phyloP scores from a whole-genome alignment of 2,888 invertebrate species.

The Aspidapion aeneum region DNA sequence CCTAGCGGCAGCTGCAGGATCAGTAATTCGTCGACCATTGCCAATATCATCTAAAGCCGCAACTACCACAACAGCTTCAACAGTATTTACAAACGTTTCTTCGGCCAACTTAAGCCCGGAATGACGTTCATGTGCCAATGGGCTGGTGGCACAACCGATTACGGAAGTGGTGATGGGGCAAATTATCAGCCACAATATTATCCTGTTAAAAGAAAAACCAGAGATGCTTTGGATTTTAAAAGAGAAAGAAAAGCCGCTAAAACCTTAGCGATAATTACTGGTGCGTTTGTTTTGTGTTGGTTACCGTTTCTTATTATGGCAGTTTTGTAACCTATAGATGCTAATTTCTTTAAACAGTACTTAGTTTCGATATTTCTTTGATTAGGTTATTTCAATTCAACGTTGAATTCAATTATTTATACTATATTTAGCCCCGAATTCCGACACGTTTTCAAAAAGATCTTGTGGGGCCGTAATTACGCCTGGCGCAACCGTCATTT shows the following conservation, averaged over 20 bases:
- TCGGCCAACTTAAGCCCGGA: constrained; percentile 75
- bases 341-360: constrained; percentile 61
- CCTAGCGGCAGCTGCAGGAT: constrained; percentile 69
- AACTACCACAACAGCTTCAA: constrained; percentile 50
- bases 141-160: constrained; percentile 59
- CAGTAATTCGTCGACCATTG: constrained; percentile 55
- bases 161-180: constrained; percentile 34
- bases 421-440: constrained; percentile 88
- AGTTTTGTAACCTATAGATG: constrained; percentile 82
- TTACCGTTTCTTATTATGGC: constrained; percentile 91
- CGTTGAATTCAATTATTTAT: constrained; percentile 87
- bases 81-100: constrained; percentile 69
- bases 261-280: constrained; percentile 94
- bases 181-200: constrained; percentile 44
- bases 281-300: constrained; percentile 93
- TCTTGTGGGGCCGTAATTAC: constrained; percentile 66
- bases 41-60: constrained; percentile 72
- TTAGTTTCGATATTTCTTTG: constrained; percentile 82
- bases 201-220: constrained; percentile 56
- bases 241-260: constrained; percentile 92
- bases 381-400: constrained; percentile 65
- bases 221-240: constrained; percentile 73
- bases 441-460: constrained; percentile 88
- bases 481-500: constrained; percentile 46
- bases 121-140: constrained; percentile 67